Evolutionary conservation across 2,113 vertebrate species (phyloP).

Genomic region (Nibea albiflora): DNA sequence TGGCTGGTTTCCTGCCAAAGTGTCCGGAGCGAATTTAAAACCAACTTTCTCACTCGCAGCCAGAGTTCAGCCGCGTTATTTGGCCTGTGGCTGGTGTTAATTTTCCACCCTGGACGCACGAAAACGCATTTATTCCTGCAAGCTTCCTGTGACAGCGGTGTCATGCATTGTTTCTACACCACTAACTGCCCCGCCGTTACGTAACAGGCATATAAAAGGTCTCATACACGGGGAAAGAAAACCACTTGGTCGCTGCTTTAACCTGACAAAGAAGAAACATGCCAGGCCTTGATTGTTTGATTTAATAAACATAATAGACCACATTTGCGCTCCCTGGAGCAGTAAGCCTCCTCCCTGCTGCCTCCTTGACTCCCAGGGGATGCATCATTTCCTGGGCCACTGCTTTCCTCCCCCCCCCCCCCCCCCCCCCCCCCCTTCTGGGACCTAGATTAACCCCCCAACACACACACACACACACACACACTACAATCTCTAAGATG

Average conservation of each 20-base stretch:
- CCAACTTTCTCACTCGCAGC: background rate
- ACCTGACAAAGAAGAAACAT: constrained; percentile 53
- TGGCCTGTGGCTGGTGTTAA: constrained; percentile 8
- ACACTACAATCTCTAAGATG: constrained; percentile 32
- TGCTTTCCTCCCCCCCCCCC: constrained; percentile 52
- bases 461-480: background rate
- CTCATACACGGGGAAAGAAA: constrained; percentile 36
- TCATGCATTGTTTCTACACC: constrained; percentile 55
- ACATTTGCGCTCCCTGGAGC: constrained; percentile 72
- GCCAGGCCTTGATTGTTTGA: constrained; percentile 46
- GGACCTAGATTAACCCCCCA: constrained; percentile 64
- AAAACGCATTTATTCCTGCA: background rate
- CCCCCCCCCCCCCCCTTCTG: constrained; percentile 43
- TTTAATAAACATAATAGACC: constrained; percentile 73
- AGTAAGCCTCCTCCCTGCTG: constrained; percentile 67
- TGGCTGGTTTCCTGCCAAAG: background rate
- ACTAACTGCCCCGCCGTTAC: constrained; percentile 49
- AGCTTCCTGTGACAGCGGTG: constrained; percentile 17
- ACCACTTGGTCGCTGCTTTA: constrained; percentile 30
- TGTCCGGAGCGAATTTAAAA: constrained; percentile 3
- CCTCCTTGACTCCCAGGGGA: constrained; percentile 66
- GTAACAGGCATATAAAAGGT: constrained; percentile 46
- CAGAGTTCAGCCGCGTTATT: constrained; percentile 18
- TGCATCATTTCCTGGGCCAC: constrained; percentile 78
- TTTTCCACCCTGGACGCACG: constrained; percentile 17